These are phyloP conservation scores for Leucoraja ocellata DNA, from an alignment of 2,797 vertebrate species.

Conservation along the genomic window DNA sequence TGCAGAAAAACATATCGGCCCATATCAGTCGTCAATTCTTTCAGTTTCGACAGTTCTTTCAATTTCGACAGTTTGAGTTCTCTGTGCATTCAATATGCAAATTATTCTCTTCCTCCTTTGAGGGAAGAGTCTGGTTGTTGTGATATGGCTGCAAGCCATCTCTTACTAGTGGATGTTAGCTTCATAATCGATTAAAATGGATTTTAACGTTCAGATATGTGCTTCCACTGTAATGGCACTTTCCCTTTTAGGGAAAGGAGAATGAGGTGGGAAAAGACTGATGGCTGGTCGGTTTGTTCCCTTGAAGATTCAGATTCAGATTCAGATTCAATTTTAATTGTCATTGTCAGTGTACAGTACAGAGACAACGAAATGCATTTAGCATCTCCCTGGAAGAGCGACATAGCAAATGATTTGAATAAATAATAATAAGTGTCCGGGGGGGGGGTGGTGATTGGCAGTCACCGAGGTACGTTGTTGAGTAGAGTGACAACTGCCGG, in stretches of 20 bases:
- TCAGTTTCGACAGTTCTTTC: too few species aligned
- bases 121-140: neutral
- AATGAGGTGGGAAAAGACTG: neutral
- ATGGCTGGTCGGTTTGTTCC: neutral
- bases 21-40: neutral
- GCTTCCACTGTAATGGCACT: neutral
- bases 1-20: neutral
- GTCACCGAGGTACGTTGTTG: too few species aligned
- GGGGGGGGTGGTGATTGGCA: too few species aligned
- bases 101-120: neutral
- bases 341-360: too few species aligned
- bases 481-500: too few species aligned
- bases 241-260: neutral
- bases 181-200: neutral
- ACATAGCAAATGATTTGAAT: too few species aligned
- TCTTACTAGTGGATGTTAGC: too few species aligned
- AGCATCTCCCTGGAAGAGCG: too few species aligned
- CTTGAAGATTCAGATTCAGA: too few species aligned
- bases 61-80: neutral
- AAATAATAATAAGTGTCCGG: too few species aligned
- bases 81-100: neutral
- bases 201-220: neutral
- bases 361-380: too few species aligned
- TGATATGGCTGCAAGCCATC: neutral
- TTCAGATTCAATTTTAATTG: too few species aligned